Conservation (phyloP, 1,140 invertebrate species). For the Tetramorium alpestre region DNA sequence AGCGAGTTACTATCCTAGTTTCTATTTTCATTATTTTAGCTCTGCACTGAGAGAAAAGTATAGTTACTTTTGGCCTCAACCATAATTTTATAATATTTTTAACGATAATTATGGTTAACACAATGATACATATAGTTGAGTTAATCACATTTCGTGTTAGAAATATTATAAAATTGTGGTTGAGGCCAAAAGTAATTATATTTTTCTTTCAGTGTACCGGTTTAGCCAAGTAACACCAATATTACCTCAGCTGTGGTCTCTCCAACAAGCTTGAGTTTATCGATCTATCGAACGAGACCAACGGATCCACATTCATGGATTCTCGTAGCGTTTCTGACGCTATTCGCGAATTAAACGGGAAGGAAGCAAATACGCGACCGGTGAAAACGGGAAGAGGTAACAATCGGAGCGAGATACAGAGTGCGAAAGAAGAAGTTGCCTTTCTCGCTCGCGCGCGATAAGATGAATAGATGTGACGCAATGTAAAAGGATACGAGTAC, state of each 20-base stretch:
- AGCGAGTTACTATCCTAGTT: conserved; percentile 7
- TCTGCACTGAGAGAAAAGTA: not conserved
- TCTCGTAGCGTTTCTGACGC: not conserved
- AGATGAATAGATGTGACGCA: conserved; percentile 15
- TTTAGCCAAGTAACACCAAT: no score
- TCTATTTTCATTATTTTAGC: conserved; percentile 30
- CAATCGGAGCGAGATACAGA: conserved; percentile 17
- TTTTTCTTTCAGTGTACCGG: no score
- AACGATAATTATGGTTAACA: no score
- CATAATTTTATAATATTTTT: no score
- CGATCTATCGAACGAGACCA: not conserved
- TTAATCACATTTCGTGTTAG: no score
- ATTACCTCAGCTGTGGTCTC: not conserved
- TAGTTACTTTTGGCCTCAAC: no score
- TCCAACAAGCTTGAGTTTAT: not conserved
- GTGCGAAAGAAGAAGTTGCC: not conserved
- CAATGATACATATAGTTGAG: no score
- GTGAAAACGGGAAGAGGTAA: not conserved
- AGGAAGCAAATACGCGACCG: not conserved
- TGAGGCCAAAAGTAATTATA: no score
- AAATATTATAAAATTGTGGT: no score
- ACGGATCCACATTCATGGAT: not conserved
- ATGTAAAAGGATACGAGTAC: conserved; percentile 2
- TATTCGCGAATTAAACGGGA: conserved; percentile 15
- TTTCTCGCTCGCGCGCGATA: not conserved